Evolutionary conservation across 2,888 invertebrate species (phyloP).

Genomic region (Omphaloscelis lunosa): DNA sequence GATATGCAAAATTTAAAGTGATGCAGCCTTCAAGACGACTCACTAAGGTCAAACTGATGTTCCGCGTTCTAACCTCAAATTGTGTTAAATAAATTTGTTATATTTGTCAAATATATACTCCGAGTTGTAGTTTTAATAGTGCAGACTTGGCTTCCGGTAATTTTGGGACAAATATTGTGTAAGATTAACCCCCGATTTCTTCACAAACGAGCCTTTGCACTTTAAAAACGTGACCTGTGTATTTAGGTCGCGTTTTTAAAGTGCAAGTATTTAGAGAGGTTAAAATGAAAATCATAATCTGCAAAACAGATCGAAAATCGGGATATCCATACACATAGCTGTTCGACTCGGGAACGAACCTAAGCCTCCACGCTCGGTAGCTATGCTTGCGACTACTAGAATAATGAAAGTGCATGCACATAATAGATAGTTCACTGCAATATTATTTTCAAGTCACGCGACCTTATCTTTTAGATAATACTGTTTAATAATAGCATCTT

Average conservation of each 20-base stretch:
- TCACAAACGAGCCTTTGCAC: neutral
- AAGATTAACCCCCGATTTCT: neutral
- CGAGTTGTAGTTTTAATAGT: constrained; percentile 3
- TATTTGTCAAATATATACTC: constrained; percentile 48
- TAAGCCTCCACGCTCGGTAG: neutral
- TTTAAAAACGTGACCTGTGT: neutral
- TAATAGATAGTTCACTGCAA: neutral
- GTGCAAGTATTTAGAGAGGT: neutral
- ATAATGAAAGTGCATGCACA: neutral
- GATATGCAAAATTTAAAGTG: constrained; percentile 61
- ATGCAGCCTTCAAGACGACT: constrained; percentile 60
- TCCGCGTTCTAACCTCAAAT: constrained; percentile 59
- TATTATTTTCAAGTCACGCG: constrained; percentile 10
- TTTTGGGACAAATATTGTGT: constrained; percentile 31
- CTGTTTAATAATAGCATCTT: constrained; percentile 21
- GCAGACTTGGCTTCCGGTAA: constrained; percentile 22
- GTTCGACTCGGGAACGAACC: neutral
- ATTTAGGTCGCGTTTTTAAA: too few relatives aligned
- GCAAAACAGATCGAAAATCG: neutral
- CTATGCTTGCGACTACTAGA: neutral
- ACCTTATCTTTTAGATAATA: constrained; percentile 40
- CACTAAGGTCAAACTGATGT: constrained; percentile 53
- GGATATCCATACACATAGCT: neutral
- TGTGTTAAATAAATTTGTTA: constrained; percentile 55
- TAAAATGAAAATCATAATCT: neutral